Base-by-base conservation (phyloP, 64 coral and sea anemone species). In the Cladopsammia gracilis region DNA sequence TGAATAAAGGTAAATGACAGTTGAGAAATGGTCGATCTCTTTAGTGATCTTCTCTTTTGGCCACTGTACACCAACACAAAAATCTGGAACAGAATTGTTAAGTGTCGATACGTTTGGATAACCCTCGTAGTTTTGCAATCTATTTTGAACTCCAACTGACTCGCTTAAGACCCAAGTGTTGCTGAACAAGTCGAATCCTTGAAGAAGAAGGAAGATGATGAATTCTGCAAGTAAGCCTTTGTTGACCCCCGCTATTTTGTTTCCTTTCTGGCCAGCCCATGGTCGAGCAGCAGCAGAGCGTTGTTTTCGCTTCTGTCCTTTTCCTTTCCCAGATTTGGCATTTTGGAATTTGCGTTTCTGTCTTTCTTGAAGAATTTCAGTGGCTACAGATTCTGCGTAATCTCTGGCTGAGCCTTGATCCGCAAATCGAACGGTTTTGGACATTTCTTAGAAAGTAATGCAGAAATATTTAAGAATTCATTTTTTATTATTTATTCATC, bases 171-270 rank as follows among this genome's bases (percentile, higher is more conserved):
- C 96, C 93, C 92, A 95, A 48, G 61, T 77, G 70, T 98, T 98
- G 12, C 93, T 98, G 62, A 98, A 95, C 20, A 98, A 89, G 84
- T 98, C 89, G 48, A 98, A 98, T n/a, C 96, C 96, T 50, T 98
- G 96, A 14, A 95, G 89, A 3, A 95, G 45, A 13, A 98, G 48
- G 67, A 98, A 98, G 42, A 98, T 83, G 19, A 95, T 65, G 9
- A 98, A 98, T 25, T 98, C 96, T 0, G 76, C 44, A 4, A 98
- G 88, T 56, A 98, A 64, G 11, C 96, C 96, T 65, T 95, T 95
- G 71, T 98, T 98, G 1, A 98, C 43, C 5, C 80, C 80, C 18
- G 80, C 80, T n/a, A 84, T 23, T 84, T 50, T 84, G 19, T 19
- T 24, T 47, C 61, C 20, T 50, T 68, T 84, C 14, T 6, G 22